These are phyloP conservation scores for Ranitomeya imitator DNA, from an alignment of 2,113 vertebrate species.

Conservation along the genomic window DNA sequence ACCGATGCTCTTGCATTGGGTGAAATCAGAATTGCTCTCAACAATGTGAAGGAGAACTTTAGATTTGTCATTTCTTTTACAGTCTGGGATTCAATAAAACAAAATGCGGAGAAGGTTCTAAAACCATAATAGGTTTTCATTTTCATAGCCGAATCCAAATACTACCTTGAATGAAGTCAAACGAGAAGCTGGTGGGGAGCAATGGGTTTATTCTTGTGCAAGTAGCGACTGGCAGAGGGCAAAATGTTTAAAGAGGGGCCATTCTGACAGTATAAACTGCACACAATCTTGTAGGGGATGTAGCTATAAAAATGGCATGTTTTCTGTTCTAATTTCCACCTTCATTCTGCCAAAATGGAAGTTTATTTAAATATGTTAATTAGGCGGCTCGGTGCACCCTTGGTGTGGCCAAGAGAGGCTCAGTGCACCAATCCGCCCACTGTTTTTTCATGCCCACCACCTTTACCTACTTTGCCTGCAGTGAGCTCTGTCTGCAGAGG, in stretches of 20 bases:
- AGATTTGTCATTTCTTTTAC: background rate
- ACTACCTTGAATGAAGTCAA: background rate
- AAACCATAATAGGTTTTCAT: background rate
- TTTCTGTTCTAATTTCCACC: no score
- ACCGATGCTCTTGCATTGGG: background rate
- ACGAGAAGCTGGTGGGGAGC: background rate
- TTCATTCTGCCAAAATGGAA: no score
- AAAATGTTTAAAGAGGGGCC: background rate
- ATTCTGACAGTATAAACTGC: no score
- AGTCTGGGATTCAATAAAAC: slow-evolving; percentile 15
- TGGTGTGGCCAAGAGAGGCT: no score
- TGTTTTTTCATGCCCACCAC: no score
- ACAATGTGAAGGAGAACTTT: background rate
- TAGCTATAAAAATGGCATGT: no score
- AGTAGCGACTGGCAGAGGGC: background rate
- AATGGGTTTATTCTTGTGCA: background rate
- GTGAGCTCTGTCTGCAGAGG: no score
- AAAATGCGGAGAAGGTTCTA: background rate
- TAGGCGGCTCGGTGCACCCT: no score
- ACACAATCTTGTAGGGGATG: no score
- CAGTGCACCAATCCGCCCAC: no score
- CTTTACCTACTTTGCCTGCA: no score
- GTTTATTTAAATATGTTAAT: no score
- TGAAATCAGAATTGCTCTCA: background rate
- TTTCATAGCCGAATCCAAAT: background rate